These are phyloP conservation scores for Pipistrellus nathusii DNA, from an alignment of 2,797 vertebrate genomes.

Conservation along the genomic window DNA sequence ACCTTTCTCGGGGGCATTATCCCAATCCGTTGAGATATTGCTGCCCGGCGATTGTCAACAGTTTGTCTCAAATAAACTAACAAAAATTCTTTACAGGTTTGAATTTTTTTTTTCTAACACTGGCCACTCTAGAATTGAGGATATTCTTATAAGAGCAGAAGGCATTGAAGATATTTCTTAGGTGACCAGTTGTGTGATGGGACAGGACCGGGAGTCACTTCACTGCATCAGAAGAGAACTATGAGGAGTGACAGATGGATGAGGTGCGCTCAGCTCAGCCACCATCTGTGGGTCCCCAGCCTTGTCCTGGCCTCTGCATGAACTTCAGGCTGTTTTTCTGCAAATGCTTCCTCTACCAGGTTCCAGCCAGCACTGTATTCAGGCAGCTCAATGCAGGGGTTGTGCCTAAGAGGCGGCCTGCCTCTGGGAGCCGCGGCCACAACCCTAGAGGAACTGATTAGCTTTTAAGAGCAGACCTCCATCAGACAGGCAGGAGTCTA, in stretches of 20 bases:
- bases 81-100: too few relatives aligned
- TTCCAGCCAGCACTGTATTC: neutral
- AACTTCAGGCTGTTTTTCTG: neutral
- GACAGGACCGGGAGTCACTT: too few relatives aligned
- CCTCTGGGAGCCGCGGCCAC: neutral
- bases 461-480: conserved; percentile 80
- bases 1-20: too few relatives aligned
- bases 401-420: conserved; percentile 18
- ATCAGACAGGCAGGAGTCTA: conserved; percentile 76
- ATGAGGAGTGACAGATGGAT: neutral
- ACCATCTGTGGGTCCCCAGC: neutral
- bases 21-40: too few relatives aligned
- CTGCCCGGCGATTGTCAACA: too few relatives aligned
- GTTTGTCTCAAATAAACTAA: too few relatives aligned
- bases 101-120: too few relatives aligned
- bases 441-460: conserved; percentile 72
- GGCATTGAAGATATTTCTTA: neutral
- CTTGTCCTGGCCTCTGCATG: neutral
- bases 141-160: neutral
- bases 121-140: neutral
- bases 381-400: conserved; percentile 25
- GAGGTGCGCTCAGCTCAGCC: neutral
- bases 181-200: neutral
- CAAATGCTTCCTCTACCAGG: fast-evolving
- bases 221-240: neutral